Percentiles rank a stretch among this genome's conserved stretches.
These are phyloP conservation scores for Acanthurus leucopareius DNA, from an alignment of 2,797 vertebrate species.

Conservation along the genomic window DNA sequence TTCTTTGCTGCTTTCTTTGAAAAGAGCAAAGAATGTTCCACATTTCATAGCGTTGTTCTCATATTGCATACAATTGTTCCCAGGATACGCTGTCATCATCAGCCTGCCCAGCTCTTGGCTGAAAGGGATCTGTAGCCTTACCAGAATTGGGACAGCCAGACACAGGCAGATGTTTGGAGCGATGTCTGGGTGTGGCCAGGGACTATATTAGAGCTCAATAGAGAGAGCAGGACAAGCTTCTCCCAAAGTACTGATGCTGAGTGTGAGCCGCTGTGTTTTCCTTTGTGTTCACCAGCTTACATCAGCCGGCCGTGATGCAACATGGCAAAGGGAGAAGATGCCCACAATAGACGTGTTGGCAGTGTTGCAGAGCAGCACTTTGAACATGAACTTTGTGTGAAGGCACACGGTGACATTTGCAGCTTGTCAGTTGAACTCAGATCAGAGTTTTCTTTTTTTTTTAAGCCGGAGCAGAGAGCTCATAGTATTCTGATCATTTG, in stretches of 20 bases:
- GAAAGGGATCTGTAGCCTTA: background rate
- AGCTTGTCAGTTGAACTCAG: slow-evolving; percentile 40
- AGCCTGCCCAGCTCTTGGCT: slow-evolving; percentile 26
- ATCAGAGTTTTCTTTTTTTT: slow-evolving; percentile 27
- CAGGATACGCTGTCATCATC: slow-evolving; percentile 30
- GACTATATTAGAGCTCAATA: slow-evolving; percentile 41
- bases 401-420: slow-evolving; percentile 56
- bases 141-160: slow-evolving; percentile 26
- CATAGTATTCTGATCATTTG: slow-evolving; percentile 17
- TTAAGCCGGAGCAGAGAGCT: slow-evolving; percentile 1
- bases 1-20: slow-evolving; percentile 28
- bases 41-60: slow-evolving; percentile 22
- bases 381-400: slow-evolving; percentile 58
- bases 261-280: slow-evolving; percentile 29
- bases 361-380: slow-evolving; percentile 47
- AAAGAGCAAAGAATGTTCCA: slow-evolving; percentile 30
- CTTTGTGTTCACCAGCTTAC: slow-evolving; percentile 66
- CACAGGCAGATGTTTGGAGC: slow-evolving; percentile 58
- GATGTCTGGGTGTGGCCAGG: slow-evolving; percentile 39
- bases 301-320: slow-evolving; percentile 77
- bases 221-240: slow-evolving; percentile 43
- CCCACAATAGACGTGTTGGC: slow-evolving; percentile 40
- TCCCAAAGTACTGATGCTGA: slow-evolving; percentile 36
- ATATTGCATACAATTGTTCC: slow-evolving; percentile 14
- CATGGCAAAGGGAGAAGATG: slow-evolving; percentile 31